Base-by-base conservation (phyloP, 2,888 invertebrate genomes). In the Nomada goodeniana region DNA sequence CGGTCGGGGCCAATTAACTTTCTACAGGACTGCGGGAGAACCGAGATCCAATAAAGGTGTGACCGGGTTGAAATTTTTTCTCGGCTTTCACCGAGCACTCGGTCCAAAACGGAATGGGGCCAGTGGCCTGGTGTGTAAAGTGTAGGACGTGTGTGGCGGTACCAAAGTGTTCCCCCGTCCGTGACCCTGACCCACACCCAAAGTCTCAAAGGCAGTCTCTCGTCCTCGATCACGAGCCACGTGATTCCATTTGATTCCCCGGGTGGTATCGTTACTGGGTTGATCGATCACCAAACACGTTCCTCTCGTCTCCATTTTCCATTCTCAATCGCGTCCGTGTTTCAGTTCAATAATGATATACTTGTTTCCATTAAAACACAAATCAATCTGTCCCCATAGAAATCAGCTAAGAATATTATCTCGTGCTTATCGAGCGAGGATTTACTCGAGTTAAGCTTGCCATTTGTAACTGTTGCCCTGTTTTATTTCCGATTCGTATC, bases 161-260 rank as follows among this genome's bases (percentile, higher is more conserved):
- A 70, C 72, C 76, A 61, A 71, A 70, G 70, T 76, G 82, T 70
- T 73, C 88, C 84, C 79, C 76, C 76, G 92, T 91, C 91, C 92
- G 90, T 91, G 93, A 93, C 93, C 92, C 89, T 91, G 92, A 92
- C 92, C 92, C 89, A 91, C 89, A 89, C 78, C 71, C 78, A 82
- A 78, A 83, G 83, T 83, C 83, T 78, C 10, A 13, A 10, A 20
- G 73, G 63, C 67, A 67, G 65, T 20, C 61, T 36, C 57, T 50
- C 73, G 77, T 70, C 70, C 77, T 63, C 82, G 70, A 70, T 77
- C 70, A 36, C 18, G n/a, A 29, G 42, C 13, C 50, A 65, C 76
- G 68, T 67, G 57, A 57, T 68, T 29, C 20, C n/a, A 23, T 61
- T 59, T 65, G 29, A 55, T 13, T 18, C 9, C 23, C 13, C 10